Conservation (phyloP, 2,113 vertebrate species). For the Pelvicachromis taeniatus region DNA sequence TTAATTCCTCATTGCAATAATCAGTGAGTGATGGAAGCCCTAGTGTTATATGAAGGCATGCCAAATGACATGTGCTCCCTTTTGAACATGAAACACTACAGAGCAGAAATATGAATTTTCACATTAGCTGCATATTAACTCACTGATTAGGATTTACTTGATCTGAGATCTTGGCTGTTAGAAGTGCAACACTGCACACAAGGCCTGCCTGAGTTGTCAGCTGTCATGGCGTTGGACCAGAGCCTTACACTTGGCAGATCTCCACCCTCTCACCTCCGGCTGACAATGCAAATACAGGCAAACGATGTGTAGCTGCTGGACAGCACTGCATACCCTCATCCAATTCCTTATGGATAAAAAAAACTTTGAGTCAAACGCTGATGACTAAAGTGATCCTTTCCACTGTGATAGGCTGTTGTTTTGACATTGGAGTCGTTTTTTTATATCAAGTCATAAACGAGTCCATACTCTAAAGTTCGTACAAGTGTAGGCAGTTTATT, state of each 20-base stretch:
- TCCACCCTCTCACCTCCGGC: constrained; percentile 65
- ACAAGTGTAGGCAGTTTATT: not conserved
- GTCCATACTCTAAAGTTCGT: not conserved
- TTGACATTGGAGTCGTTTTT: constrained; percentile 22
- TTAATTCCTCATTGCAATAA: constrained; percentile 71
- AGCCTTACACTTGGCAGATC: constrained; percentile 62
- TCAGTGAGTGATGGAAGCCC: constrained; percentile 70
- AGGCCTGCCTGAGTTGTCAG: constrained; percentile 56
- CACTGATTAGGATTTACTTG: constrained; percentile 66
- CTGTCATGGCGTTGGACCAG: constrained; percentile 58
- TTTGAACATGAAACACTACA: constrained; percentile 66
- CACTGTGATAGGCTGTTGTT: constrained; percentile 1
- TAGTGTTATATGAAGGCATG: constrained; percentile 64
- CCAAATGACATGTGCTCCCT: constrained; percentile 65
- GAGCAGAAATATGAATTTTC: constrained; percentile 66
- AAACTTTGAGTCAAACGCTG: not conserved
- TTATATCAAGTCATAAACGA: constrained; percentile 18
- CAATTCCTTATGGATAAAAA: constrained; percentile 18
- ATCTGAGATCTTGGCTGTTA: constrained; percentile 66
- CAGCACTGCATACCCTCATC: constrained; percentile 40
- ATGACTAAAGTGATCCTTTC: constrained; percentile 7
- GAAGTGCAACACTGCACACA: constrained; percentile 45
- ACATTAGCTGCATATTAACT: constrained; percentile 58
- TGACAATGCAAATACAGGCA: constrained; percentile 74
- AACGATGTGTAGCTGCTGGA: constrained; percentile 61